A percentile compares a stretch with the other conserved stretches of the same genome.
Evolutionary conservation across 2,888 invertebrate species (phyloP).

Genomic region (Pollenia labialis): DNA sequence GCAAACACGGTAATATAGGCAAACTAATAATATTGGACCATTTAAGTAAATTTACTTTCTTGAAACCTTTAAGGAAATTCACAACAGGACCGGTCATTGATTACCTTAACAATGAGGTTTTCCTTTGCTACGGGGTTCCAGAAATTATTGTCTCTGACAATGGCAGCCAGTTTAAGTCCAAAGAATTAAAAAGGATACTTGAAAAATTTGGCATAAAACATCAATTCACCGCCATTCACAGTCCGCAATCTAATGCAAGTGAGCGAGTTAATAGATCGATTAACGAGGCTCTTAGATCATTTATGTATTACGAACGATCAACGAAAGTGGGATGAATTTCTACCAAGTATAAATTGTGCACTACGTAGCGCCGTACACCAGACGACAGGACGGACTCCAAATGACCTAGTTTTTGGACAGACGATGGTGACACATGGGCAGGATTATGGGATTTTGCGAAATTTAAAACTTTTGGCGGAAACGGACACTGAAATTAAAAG

Average conservation of each 20-base stretch:
- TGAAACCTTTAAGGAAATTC: too few relatives aligned
- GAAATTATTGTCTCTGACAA: background rate
- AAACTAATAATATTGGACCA: background rate
- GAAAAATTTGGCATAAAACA: slow-evolving; percentile 35
- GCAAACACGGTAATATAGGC: slow-evolving; percentile 33
- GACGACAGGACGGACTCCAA: background rate
- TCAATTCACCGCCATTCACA: slow-evolving; percentile 27
- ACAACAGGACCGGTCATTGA: background rate
- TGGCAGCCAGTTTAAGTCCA: slow-evolving; percentile 50
- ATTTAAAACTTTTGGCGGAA: slow-evolving; percentile 14
- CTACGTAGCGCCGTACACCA: background rate
- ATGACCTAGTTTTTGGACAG: too few relatives aligned
- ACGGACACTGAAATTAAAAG: slow-evolving; percentile 3
- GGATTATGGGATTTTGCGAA: background rate
- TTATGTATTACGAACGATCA: slow-evolving; percentile 16
- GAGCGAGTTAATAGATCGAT: slow-evolving; percentile 53
- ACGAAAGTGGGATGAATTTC: slow-evolving; percentile 1
- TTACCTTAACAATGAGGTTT: background rate
- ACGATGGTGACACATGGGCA: too few relatives aligned
- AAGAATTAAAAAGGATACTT: slow-evolving; percentile 38
- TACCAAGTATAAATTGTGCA: slow-evolving; percentile 2
- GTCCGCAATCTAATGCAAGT: slow-evolving; percentile 22
- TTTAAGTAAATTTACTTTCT: too few relatives aligned
- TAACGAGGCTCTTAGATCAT: slow-evolving; percentile 10
- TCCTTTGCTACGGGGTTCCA: slow-evolving; percentile 12